Evolutionary conservation across 2,888 invertebrate species (phyloP), one percentile per base, ranked within the genome.

Genomic region (Meteorus cinctellus): DNA sequence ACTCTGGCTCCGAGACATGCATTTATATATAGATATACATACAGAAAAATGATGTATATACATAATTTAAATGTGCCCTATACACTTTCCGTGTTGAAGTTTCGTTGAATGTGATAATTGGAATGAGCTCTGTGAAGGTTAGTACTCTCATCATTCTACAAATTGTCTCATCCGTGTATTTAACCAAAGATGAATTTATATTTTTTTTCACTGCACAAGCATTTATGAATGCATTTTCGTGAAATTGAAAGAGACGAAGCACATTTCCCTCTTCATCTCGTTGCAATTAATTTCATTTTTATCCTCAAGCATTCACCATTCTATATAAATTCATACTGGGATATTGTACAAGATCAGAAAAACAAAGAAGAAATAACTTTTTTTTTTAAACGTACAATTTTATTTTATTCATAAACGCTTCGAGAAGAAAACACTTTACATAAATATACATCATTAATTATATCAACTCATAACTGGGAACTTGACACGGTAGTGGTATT

Each of bases 11-110:
- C 19, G 68, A 74, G 48, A 72, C 74, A 72, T 74, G 74, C 68
- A 71, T 79, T 73, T 76, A 77, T 74, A 74, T 77, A 76, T 67
- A 70, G 62, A 77, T 79, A 76, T 77, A 79, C 71, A 41, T 75
- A 75, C 72, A 55, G 8, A 48, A 48, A 55, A 55, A 72, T 24
- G 14, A 51, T 76, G 51, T 75, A 77, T 77, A 69, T 68, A 75
- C 67, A 79, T 77, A 68, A 79, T 81, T 84, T 76, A 65, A 79
- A 79, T 78, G 63, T 76, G 79, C 77, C 77, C 76, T 55, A 78
- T 74, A 77, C 80, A 80, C 82, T 81, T 84, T 81, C 82, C 81
- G 79, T 81, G 77, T 80, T 79, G 78, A 81, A 80, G 79, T 82
- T 78, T 79, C 80, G 80, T 82, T 82, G 76, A 81, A 77, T 75